Evolutionary conservation across 2,113 vertebrate species (phyloP).

Genomic region (Ictalurus punctatus): DNA sequence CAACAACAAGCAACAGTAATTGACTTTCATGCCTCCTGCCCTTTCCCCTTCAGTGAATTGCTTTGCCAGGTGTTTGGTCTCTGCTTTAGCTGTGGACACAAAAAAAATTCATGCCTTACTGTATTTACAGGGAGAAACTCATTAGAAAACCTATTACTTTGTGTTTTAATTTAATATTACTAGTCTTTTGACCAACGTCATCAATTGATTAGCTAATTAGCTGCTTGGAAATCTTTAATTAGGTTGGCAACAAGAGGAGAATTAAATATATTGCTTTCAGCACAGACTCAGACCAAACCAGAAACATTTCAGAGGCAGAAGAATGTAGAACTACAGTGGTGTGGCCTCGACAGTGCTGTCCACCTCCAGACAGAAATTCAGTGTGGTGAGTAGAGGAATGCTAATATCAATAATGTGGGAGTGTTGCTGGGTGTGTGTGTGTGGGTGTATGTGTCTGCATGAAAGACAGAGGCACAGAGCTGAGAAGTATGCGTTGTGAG

Average conservation of each 20-base stretch:
- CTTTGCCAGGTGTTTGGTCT: background rate
- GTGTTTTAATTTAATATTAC: background rate
- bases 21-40: background rate
- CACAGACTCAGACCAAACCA: background rate
- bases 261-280: slow-evolving; percentile 8
- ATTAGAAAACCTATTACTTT: background rate
- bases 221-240: slow-evolving; percentile 14
- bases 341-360: background rate
- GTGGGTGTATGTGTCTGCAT: background rate
- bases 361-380: slow-evolving; percentile 19
- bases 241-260: background rate
- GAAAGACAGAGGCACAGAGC: slow-evolving; percentile 9
- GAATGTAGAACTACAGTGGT: background rate
- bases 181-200: background rate
- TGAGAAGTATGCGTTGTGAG: slow-evolving; percentile 35
- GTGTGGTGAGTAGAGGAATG: background rate
- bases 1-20: background rate
- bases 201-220: slow-evolving; percentile 22
- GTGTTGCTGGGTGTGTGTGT: slow-evolving; percentile 20
- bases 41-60: background rate
- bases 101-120: background rate
- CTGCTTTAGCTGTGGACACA: background rate
- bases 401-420: slow-evolving; percentile 25
- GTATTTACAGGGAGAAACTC: background rate
- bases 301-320: background rate